These are phyloP conservation scores for Carterocephalus palaemon DNA, from an alignment of 2,888 invertebrate species.

Conservation along the genomic window DNA sequence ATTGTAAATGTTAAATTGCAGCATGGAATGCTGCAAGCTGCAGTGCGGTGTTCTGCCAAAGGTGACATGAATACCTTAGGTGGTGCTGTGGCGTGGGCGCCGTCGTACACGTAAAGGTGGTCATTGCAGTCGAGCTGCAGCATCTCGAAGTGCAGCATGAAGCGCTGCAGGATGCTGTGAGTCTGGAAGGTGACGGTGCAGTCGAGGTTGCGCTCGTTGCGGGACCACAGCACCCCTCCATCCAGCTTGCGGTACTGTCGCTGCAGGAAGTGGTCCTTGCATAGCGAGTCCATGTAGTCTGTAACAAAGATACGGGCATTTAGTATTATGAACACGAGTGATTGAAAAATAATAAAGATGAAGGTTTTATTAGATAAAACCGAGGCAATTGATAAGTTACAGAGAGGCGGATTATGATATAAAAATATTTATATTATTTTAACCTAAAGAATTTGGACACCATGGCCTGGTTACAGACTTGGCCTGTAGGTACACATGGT, in stretches of 20 bases:
- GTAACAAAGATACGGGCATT: constrained; percentile 67
- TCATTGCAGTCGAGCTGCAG: constrained; percentile 96
- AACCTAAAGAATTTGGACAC: too few species aligned
- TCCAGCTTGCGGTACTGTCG: constrained; percentile 94
- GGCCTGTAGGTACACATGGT: too few species aligned
- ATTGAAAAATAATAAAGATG: not conserved
- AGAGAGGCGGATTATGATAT: too few species aligned
- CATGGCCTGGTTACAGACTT: too few species aligned
- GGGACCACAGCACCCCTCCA: constrained; percentile 93
- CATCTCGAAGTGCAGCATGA: constrained; percentile 95
- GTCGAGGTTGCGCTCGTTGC: constrained; percentile 93
- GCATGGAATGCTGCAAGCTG: not conserved
- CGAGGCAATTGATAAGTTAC: too few species aligned
- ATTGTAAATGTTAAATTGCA: not conserved
- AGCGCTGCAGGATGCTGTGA: constrained; percentile 94
- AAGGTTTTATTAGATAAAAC: too few species aligned
- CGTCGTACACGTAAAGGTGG: constrained; percentile 94
- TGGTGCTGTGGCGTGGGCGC: constrained; percentile 92
- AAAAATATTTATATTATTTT: too few species aligned
- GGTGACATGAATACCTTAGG: constrained; percentile 85
- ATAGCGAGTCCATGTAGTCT: constrained; percentile 94
- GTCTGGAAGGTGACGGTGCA: constrained; percentile 97
- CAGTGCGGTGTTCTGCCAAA: not conserved
- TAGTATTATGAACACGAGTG: too few species aligned
- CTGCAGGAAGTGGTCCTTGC: constrained; percentile 93